phyloP scores from a whole-genome alignment of 2,888 invertebrate genomes.

The Clusia tigrina region DNA sequence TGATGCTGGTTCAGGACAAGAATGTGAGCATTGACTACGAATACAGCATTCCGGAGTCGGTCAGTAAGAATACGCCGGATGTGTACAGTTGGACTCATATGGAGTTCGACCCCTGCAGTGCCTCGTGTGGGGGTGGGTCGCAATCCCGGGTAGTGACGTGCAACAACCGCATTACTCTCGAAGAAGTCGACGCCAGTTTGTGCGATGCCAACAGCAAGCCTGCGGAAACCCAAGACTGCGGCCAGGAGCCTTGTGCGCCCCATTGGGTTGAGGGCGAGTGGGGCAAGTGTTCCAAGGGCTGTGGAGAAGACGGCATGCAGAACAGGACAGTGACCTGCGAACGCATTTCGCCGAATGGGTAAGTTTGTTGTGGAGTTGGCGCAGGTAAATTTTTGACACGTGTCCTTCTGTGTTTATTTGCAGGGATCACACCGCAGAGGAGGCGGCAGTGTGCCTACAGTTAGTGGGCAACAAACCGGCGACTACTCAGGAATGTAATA shows the following conservation, averaged over 20 bases:
- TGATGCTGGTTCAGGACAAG: constrained; percentile 81
- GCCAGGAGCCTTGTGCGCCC: constrained; percentile 78
- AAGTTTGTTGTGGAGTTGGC: constrained; percentile 33
- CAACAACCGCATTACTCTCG: constrained; percentile 76
- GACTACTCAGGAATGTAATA: constrained; percentile 77
- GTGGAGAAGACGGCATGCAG: constrained; percentile 79
- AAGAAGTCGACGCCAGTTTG: constrained; percentile 75
- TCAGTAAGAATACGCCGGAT: constrained; percentile 73
- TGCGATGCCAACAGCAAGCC: constrained; percentile 84
- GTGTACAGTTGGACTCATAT: constrained; percentile 82
- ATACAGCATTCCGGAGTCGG: constrained; percentile 83
- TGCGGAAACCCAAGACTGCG: constrained; percentile 75
- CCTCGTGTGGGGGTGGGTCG: constrained; percentile 89
- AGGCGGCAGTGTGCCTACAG: constrained; percentile 77
- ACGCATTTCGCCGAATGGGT: constrained; percentile 78
- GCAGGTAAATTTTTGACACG: not conserved
- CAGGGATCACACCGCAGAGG: constrained; percentile 73
- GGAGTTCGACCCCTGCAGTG: constrained; percentile 79
- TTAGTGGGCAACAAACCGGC: constrained; percentile 75
- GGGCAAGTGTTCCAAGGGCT: constrained; percentile 83
- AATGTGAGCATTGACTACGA: constrained; percentile 89
- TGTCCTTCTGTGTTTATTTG: not conserved
- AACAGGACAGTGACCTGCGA: constrained; percentile 81
- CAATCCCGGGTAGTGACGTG: constrained; percentile 83
- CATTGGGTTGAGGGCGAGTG: constrained; percentile 82